Base-by-base conservation (phyloP, 2,797 vertebrate species). In the Cygnus olor region DNA sequence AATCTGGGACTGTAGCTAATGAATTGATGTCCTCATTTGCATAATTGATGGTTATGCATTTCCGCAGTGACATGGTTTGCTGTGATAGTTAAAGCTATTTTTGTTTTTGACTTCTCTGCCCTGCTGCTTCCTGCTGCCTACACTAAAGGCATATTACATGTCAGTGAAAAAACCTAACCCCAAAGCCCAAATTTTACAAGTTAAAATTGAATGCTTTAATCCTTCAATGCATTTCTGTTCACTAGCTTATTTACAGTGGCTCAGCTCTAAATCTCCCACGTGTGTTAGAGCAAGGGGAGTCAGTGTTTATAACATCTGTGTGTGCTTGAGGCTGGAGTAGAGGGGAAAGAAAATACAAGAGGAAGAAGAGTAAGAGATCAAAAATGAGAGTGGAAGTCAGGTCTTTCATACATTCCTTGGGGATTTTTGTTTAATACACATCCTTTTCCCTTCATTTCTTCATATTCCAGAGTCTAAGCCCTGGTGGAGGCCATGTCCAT, bases 1-100 rank as follows among this genome's bases (percentile, higher is more conserved):
- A 90, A 94, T 82, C 91, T 85, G 85, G 83, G 93, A 91, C 84
- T 88, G 80, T 88, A 85, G 91, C 83, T 96, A 97, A 96, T 94
- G 88, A 95, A 94, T 93, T 71, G 57, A 90, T 95, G 85, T 82
- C 63, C 78, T 94, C 83, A 86, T 96, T 93, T 96, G 90, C 95
- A 94, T 96, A 95, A 93, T 80, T 96, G 80, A 94, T 95, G 69
- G 88, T 77, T 91, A 80, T 74, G 73, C n/a, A 42, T 91, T 95
- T 89, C 89, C 84, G 80, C 54, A 36, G 88, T 93, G 91, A 91
- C 80, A 92, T 16, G 56, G 54, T 91, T 94, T 95, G 68, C 91
- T 93, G 85, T 64, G 73, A 90, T 93, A 93, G 60, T 85, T 90
- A n/a, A 77, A 90, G 90, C 80, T 96, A 77, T 89, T 96, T 94